Evolutionary conservation across 37 sponge, comb jelly and placozoan genomes (phyloP).

Genomic region (Chondrilla cf. caribensis): DNA sequence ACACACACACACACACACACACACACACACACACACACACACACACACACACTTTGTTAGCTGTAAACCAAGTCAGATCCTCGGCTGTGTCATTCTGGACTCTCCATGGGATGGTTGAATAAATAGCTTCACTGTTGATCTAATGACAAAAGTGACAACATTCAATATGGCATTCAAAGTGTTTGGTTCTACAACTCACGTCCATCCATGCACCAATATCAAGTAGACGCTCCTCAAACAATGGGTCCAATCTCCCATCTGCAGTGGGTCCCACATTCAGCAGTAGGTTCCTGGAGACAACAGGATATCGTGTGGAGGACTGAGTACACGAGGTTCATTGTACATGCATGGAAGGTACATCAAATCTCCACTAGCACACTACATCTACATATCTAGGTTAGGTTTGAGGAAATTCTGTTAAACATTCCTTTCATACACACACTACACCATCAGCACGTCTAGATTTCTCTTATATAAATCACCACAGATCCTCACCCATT

Average conservation of each 20-base stretch:
- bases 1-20: slow-evolving; percentile 22
- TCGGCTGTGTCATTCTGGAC: slow-evolving; percentile 64
- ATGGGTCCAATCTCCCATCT: slow-evolving; percentile 70
- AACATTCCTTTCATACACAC: too few relatives aligned
- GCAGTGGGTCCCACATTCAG: slow-evolving; percentile 79
- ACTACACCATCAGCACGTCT: too few relatives aligned
- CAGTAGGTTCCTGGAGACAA: slow-evolving; percentile 56
- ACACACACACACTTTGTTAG: slow-evolving; percentile 44
- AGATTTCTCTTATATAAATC: too few relatives aligned
- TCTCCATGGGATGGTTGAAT: slow-evolving; percentile 55
- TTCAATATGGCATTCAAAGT: not conserved
- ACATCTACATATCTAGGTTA: too few relatives aligned
- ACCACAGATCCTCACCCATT: slow-evolving; percentile 47
- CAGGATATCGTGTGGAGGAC: not conserved
- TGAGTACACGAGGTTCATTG: not conserved
- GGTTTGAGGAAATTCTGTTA: too few relatives aligned
- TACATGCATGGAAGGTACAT: not conserved
- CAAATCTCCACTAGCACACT: too few relatives aligned
- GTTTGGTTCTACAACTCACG: slow-evolving; percentile 46
- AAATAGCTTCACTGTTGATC: slow-evolving; percentile 83
- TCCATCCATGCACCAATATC: slow-evolving; percentile 78
- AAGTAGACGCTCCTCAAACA: slow-evolving; percentile 70
- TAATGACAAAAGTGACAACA: not conserved
- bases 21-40: slow-evolving; percentile 13
- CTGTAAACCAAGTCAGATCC: slow-evolving; percentile 60